Base-by-base conservation (phyloP, 2,113 vertebrate species). In the Hyperoodon ampullatus region DNA sequence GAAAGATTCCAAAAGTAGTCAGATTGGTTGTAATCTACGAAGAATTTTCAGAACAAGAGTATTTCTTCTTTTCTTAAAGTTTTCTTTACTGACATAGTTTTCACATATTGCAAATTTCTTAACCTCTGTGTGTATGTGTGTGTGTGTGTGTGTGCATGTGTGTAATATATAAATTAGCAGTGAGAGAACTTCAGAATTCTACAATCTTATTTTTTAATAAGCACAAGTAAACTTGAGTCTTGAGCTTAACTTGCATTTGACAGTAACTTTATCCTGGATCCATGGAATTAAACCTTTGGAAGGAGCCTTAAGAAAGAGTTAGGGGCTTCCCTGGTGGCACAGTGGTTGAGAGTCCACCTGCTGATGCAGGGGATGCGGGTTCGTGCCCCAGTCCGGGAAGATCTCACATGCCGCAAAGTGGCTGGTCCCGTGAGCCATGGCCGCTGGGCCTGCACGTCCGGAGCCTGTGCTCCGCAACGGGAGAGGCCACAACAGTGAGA, bases 231-330 rank as follows among this genome's bases (percentile, higher is more conserved):
- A 35, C 4, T n/a, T 70, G 70, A 96, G 15, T 90, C 70, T n/a
- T 60, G 39, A 85, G 55, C 82, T 74, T 88, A 94, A 89, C 60
- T 42, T 92, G 70, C 95, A 68, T 92, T 90, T 92, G 58, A 92
- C 18, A 90, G 55, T 66, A 87, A 90, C 15, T 84, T 95, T 97
- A 68, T 66, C 74, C 42, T 53, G 58, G 63, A 63, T 53, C 35
- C 78, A 75, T 47, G 58, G 13, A 85, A 85, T 78, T 90, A 91
- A 2, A 71, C 30, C 60, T 23, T 63, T 63, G 21, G 60, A 86
- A 35, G 39, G n/a, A 88, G 50, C 16, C 60, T 92, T 85, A 94
- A 71, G 53, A 86, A 89, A 42, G 35, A 84, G 33, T 39, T 39
- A 39, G 39, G 39, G 39, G 39, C 39, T 39, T 39, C 39, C 39